These are phyloP conservation scores for Caenorhabditis elegans DNA, from an alignment of 1,140 invertebrate genomes.

Conservation along the genomic window DNA sequence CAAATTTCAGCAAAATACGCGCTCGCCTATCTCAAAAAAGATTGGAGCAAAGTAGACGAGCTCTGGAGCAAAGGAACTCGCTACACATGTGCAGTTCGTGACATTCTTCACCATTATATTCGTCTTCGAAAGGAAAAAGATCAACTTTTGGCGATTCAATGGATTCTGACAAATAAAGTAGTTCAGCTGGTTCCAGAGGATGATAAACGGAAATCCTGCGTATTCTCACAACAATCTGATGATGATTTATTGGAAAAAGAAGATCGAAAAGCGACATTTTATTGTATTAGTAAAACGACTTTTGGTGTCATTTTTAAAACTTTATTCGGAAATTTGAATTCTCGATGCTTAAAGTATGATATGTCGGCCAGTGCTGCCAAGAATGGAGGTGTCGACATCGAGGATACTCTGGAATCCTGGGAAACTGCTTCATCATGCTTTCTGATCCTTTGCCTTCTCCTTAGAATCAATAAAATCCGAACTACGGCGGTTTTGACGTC, in stretches of 20 bases:
- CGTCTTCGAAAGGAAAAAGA: background rate
- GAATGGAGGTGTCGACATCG: background rate
- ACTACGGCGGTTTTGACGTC: background rate
- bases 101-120: background rate
- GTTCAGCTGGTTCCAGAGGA: background rate
- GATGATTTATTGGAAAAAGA: background rate
- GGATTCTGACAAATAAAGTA: slow-evolving; percentile 17
- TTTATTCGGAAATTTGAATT: background rate
- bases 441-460: background rate
- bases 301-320: background rate
- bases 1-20: slow-evolving; percentile 10
- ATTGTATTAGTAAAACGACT: background rate
- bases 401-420: background rate
- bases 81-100: background rate
- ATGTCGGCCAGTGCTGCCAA: background rate
- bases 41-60: slow-evolving; percentile 16
- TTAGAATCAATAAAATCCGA: slow-evolving; percentile 8
- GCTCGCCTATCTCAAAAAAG: background rate
- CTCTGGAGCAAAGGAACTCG: background rate
- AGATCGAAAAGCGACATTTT: background rate
- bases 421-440: background rate
- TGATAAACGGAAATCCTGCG: background rate
- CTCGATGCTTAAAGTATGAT: background rate
- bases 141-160: background rate
- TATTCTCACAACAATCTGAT: background rate